Base-by-base conservation (phyloP, 2,113 vertebrate species). In the Hemibagrus wyckioides region DNA sequence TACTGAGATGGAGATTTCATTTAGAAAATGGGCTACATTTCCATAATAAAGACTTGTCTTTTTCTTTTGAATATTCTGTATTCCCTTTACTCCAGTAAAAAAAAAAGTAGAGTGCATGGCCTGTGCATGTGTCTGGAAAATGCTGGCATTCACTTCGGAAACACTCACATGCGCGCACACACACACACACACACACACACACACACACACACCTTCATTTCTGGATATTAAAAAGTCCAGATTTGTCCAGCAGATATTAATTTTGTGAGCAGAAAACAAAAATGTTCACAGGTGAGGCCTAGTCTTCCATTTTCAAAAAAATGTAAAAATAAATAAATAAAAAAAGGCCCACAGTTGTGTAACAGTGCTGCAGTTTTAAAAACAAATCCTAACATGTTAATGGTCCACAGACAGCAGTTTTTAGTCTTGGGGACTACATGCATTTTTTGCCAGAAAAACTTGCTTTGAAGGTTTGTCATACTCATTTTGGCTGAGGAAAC, bases 61-160 rank as follows among this genome's bases (percentile, higher is more conserved):
- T 52, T 33, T 87, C 21, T 67, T 86, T 52, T 69, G 61, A 41
- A 82, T 21, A 54, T 76, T 33, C 75, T 85, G 90, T 90, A 30
- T 76, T 90, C 48, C 82, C 39, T 75, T 90, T 41, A 88, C 85
- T 87, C 88, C 88, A 85, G 87, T 84, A 89, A 69, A 63, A 88
- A 89, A 69, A 63, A 88, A 89, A 87, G 81, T 85, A 87, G 83
- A 91, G 90, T 83, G 84, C 89, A 87, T 88, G 91, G 93, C 93
- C 91, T 88, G 91, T 88, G 90, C 90, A n/a, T n/a, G n/a, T n/a
- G n/a, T n/a, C 91, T 94, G 93, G 93, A 93, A 94, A 90, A 93
- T 92, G 80, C 80, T 90, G 88, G 87, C 91, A 91, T 90, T 92
- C 88, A 52, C 11, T 48, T 48, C 92, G 93, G 94, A 94, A 94